These are phyloP conservation scores for Condylura cristata DNA, from an alignment of 2,113 vertebrate species.

Conservation along the genomic window DNA sequence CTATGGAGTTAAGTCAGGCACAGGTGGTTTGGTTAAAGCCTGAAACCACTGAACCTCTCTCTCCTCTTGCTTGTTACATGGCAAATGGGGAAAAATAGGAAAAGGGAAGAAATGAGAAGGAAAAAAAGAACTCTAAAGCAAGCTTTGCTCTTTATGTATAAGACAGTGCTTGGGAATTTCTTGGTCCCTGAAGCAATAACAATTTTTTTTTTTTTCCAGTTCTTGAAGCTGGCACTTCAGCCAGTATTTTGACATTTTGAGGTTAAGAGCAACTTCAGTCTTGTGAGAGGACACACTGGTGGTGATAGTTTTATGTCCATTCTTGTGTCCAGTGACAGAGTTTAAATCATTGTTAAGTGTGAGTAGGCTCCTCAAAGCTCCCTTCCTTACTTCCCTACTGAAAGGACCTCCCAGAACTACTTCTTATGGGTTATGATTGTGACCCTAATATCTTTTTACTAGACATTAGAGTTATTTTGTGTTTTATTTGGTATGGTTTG, in stretches of 20 bases:
- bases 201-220: too few species aligned
- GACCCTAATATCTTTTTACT: too few species aligned
- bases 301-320: not conserved
- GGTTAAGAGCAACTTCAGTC: not conserved
- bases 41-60: not conserved
- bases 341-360: not conserved
- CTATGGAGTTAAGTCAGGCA: fast-evolving
- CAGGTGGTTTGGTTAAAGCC: not conserved
- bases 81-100: not conserved
- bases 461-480: too few species aligned
- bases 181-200: not conserved
- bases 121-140: not conserved
- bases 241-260: too few species aligned
- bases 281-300: not conserved
- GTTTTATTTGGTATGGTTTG: too few species aligned
- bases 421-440: too few species aligned
- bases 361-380: not conserved
- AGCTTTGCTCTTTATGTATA: not conserved
- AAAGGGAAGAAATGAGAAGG: not conserved
- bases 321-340: not conserved
- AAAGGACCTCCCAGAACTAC: too few species aligned
- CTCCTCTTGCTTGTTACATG: too few species aligned
- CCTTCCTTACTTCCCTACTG: not conserved
- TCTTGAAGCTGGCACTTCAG: too few species aligned
- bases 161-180: not conserved